These are phyloP conservation scores for Meles meles DNA, from an alignment of 2,113 vertebrate species.

Conservation along the genomic window DNA sequence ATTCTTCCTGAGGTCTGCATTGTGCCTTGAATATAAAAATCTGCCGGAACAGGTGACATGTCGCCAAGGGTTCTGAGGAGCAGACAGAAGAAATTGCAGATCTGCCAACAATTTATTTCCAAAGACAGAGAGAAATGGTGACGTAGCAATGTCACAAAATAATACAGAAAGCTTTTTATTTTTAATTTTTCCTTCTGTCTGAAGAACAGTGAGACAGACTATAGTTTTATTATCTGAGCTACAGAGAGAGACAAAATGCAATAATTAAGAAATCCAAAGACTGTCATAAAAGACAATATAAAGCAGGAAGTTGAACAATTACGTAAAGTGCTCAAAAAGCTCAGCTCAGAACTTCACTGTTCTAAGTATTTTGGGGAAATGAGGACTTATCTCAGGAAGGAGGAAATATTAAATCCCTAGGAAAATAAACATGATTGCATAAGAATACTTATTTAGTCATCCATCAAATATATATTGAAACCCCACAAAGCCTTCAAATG, in stretches of 20 bases:
- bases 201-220: conserved; percentile 45
- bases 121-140: conserved; percentile 70
- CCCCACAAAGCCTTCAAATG: not conserved
- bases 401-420: not conserved
- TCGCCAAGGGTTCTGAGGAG: conserved; percentile 51
- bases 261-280: conserved; percentile 70
- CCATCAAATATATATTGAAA: not conserved
- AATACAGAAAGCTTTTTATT: not conserved
- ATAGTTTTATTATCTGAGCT: conserved; percentile 63
- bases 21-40: conserved; percentile 71
- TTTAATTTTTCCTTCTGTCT: not conserved
- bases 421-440: not conserved
- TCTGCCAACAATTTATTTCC: conserved; percentile 66
- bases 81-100: conserved; percentile 61
- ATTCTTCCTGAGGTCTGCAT: conserved; percentile 55
- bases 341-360: not conserved
- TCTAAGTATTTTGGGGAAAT: conserved; percentile 8
- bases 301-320: conserved; percentile 57
- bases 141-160: conserved; percentile 48
- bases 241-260: conserved; percentile 65
- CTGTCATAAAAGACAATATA: conserved; percentile 68
- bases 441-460: not conserved
- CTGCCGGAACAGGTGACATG: conserved; percentile 54
- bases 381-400: not conserved
- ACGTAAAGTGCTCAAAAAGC: conserved; percentile 30